A percentile compares a stretch with the other conserved stretches of the same genome.
Evolutionary conservation across 2,113 vertebrate species (phyloP).

Genomic region (Cynoglossus semilaevis): DNA sequence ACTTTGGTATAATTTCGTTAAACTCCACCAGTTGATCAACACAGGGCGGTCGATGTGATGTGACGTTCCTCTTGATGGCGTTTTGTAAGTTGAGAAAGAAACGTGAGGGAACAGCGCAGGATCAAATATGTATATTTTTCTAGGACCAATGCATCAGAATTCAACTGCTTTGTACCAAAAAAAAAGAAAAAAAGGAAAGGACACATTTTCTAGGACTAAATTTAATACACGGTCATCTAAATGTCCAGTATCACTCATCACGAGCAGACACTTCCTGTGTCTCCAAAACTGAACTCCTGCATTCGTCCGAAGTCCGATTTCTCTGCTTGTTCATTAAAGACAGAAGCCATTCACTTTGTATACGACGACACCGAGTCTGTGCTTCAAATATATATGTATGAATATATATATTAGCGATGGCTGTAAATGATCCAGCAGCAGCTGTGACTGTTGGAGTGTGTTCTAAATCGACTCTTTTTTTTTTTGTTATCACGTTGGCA

Average conservation of each 20-base stretch:
- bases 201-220: constrained; percentile 37
- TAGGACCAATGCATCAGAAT: constrained; percentile 61
- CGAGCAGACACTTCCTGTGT: constrained; percentile 14
- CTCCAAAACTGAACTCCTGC: constrained; percentile 7
- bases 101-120: constrained; percentile 19
- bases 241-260: constrained; percentile 14
- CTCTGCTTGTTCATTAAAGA: constrained; percentile 42
- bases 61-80: constrained; percentile 20
- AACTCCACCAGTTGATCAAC: constrained; percentile 6
- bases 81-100: constrained; percentile 22
- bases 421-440: constrained; percentile 42
- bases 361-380: constrained; percentile 26
- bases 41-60: constrained; percentile 10
- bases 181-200: constrained; percentile 62
- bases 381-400: constrained; percentile 21
- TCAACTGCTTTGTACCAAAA: constrained; percentile 72
- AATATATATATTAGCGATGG: constrained; percentile 39
- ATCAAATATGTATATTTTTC: constrained; percentile 68
- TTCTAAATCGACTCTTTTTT: constrained; percentile 45
- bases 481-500: too few species aligned
- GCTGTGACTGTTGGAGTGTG: constrained; percentile 35
- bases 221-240: constrained; percentile 26
- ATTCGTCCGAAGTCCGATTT: constrained; percentile 28
- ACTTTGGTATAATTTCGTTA: too few species aligned
- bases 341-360: constrained; percentile 58